Evolutionary conservation across 1,140 invertebrate genomes (phyloP), one percentile per base, ranked within the genome.

Genomic region (Planococcus citri): DNA sequence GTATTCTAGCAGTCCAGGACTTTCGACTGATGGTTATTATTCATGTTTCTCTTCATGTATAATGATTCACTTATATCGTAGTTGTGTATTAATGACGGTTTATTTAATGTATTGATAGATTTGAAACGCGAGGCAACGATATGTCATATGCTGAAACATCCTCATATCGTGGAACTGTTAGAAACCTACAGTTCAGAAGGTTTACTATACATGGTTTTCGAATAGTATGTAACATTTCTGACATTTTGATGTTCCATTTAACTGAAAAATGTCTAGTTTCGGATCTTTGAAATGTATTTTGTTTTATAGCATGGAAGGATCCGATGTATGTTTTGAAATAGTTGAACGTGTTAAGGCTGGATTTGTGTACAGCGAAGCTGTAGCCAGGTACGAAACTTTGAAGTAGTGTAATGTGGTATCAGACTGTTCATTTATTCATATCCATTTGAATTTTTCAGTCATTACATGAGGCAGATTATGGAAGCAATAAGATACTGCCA

Each of bases 171-270:
- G 67, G 95, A 98, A 80, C 84, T 99, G 27, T 80, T 97, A 70
- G 96, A 99, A 80, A 98, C 95, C 0, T 98, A 98, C 84, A 96
- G 94, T 75, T 97, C 95, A 9, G 95, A 97, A 81, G 95, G 95
- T 75, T 96, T 97, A 89, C 84, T 99, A 1, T 98, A 97, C 78
- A 97, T 98, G 95, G 94, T 98, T 72, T 98, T 98, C 82, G 95
- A 98, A 87, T 96, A 94, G 95, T 98, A 85, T 95, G 94, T 87
- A 6, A 33, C 12, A 3, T 33, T 33, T 33, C 29, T n/a, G n/a
- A n/a, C 38, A 10, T 41, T 41, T n/a, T 10, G n/a, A 12, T 6
- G 8, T 61, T 61, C 58, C n/a, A 24, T 9, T 51, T 10, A 51
- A 51, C n/a, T 51, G 38, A 51, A n/a, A n/a, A n/a, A n/a, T 12